Evolutionary conservation across 2,888 invertebrate species (phyloP).

Genomic region (Laothoe populi): DNA sequence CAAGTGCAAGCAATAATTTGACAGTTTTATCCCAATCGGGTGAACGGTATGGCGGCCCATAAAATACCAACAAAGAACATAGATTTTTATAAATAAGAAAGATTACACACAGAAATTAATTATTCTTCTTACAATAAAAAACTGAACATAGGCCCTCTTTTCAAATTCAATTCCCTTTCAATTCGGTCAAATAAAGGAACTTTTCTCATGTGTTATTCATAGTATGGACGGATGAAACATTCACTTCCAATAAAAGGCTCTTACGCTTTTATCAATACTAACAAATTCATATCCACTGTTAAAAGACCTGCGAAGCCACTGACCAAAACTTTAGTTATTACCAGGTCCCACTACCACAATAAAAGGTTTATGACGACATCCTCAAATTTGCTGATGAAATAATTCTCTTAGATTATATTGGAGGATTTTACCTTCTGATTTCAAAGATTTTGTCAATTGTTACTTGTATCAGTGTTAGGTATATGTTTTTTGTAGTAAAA

Average conservation of each 20-base stretch:
- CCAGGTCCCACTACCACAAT: background rate
- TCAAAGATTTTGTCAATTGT: too few relatives aligned
- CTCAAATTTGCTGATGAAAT: too few relatives aligned
- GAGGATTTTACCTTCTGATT: too few relatives aligned
- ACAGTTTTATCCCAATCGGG: too few relatives aligned
- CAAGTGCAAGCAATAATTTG: too few relatives aligned
- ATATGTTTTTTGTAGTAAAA: too few relatives aligned
- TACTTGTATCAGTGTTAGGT: too few relatives aligned
- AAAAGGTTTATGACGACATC: background rate
- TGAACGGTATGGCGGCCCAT: too few relatives aligned
- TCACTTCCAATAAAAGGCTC: constrained; percentile 27
- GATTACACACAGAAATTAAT: constrained; percentile 1
- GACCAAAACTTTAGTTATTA: background rate
- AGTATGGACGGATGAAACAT: constrained; percentile 32
- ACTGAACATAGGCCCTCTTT: constrained; percentile 44
- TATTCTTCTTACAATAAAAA: constrained; percentile 37
- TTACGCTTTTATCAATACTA: constrained; percentile 27
- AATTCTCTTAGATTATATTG: too few relatives aligned
- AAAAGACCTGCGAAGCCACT: background rate
- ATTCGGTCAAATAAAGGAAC: constrained; percentile 58
- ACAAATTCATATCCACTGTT: constrained; percentile 26
- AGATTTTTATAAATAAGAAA: background rate
- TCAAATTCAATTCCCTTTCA: constrained; percentile 53
- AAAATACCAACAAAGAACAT: too few relatives aligned
- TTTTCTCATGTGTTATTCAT: constrained; percentile 65